Evolutionary conservation across 2,797 vertebrate species (phyloP), one percentile per base, ranked within the genome.

Genomic region (Clarias platycephalus): DNA sequence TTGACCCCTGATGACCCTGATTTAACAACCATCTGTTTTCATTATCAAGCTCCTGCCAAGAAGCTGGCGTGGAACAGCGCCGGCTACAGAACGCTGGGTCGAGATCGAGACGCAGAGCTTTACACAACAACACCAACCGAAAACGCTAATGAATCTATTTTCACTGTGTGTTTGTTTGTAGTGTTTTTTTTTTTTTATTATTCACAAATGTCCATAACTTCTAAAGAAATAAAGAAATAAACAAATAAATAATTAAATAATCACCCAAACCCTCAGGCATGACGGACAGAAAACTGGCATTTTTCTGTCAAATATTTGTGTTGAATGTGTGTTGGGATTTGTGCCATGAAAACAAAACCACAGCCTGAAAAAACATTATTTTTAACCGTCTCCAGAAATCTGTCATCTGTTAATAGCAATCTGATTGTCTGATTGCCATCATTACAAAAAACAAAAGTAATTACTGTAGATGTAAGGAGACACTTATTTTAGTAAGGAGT

Each of bases 1-100:
- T 80, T 83, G 76, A 80, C 82, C 64, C 16, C 2, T 15, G 40
- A 83, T 63, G 58, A 75, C 82, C 81, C 76, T 74, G 82, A 75
- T 80, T 76, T 83, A 86, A 75, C 12, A 57, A 55, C 85, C 81
- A 74, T 83, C 85, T 86, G 81, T 74, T 80, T 80, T 57, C 76
- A 66, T 83, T 79, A 80, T 57, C 68, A 58, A 57, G 22, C 74
- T 64, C 26, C 55, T 79, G 70, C 81, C 85, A 55, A 67, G 40
- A 13, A 37, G 74, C 18, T 81, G 9, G 7, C 49, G 34, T 72
- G 76, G 58, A 72, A n/a, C 31, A 10, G 20, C 57, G 28, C 57
- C 71, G 74, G 49, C 78, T 62, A 68, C 53, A 22, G 58, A 72
- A 78, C 80, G 79, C 40, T 62, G 79, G 84, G 79, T 63, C 66